Evolutionary conservation across 1,140 invertebrate genomes (phyloP).

Genomic region (Neotoxoptera formosana): DNA sequence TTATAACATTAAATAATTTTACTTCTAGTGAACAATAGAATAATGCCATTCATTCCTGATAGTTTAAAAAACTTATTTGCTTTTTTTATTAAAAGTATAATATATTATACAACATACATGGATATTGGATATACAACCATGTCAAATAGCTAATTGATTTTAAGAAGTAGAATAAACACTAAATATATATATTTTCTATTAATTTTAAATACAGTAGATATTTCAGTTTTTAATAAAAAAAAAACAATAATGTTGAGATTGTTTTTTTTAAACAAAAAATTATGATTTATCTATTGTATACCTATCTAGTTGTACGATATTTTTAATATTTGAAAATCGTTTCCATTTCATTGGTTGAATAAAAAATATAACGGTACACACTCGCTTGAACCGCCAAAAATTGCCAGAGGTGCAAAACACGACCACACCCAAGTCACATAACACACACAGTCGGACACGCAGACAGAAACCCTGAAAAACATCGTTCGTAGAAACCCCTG

Average conservation of each 20-base stretch:
- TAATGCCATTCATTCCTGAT: background rate
- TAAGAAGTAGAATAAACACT: background rate
- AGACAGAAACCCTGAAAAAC: no score
- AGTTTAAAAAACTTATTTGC: background rate
- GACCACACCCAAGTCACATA: no score
- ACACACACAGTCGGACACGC: no score
- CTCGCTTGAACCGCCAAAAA: background rate
- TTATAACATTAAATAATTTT: background rate
- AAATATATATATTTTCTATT: background rate
- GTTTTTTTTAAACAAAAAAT: background rate
- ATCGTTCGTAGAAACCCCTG: no score
- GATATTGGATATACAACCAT: no score
- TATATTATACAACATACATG: background rate
- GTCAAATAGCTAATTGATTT: background rate
- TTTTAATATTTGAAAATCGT: background rate
- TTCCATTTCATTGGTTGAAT: background rate
- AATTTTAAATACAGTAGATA: background rate
- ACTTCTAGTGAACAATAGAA: background rate
- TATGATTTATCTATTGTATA: background rate
- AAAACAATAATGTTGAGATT: background rate
- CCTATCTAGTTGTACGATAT: background rate
- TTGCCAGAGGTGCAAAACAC: background rate
- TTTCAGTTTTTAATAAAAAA: background rate
- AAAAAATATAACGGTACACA: background rate
- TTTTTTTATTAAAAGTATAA: no score